Base-by-base conservation (phyloP, 2,888 invertebrate species). In the Mimumesa dahlbomi region DNA sequence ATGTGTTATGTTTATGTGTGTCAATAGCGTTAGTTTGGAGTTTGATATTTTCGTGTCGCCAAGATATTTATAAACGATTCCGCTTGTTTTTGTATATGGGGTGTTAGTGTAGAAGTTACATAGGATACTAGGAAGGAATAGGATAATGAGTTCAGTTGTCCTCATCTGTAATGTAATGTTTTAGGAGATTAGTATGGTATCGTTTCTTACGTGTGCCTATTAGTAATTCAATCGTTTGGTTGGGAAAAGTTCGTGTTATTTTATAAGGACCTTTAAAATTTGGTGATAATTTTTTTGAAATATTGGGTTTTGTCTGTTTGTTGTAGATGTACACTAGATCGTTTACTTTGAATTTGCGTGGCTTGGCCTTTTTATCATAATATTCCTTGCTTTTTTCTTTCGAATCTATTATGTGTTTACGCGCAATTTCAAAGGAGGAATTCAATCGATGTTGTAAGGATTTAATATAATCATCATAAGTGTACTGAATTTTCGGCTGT, bases 161-260 rank as follows among this genome's bases (percentile, higher is more conserved):
- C 11, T 22, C 56, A 56, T 56, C 46, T n/a, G n/a, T n/a, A n/a
- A n/a, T n/a, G n/a, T n/a, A n/a, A n/a, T n/a, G n/a, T n/a, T 36
- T 56, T n/a, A 45, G 22, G 3, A 56, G 22, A 6, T 56, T 56
- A 46, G 36, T n/a, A 16, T 46, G 46, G 16, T 56, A 46, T n/a
- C 7, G 29, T 6, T 46, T 5, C 36, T 56, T 11, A 46, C 31
- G n/a, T n/a, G n/a, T n/a, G n/a, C n/a, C n/a, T n/a, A n/a, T n/a
- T n/a, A n/a, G n/a, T n/a, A n/a, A n/a, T n/a, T n/a, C n/a, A n/a
- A n/a, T n/a, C n/a, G n/a, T n/a, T n/a, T n/a, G n/a, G n/a, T n/a
- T n/a, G n/a, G n/a, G n/a, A 18, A 31, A 21, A 21, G 22, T 0
- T 45, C 25, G 2, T 21, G 14, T 18, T 13, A 56, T n/a, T 56